These are phyloP conservation scores for Ctenochaetus hawaiiensis DNA, from an alignment of 2,797 vertebrate species.

Conservation along the genomic window DNA sequence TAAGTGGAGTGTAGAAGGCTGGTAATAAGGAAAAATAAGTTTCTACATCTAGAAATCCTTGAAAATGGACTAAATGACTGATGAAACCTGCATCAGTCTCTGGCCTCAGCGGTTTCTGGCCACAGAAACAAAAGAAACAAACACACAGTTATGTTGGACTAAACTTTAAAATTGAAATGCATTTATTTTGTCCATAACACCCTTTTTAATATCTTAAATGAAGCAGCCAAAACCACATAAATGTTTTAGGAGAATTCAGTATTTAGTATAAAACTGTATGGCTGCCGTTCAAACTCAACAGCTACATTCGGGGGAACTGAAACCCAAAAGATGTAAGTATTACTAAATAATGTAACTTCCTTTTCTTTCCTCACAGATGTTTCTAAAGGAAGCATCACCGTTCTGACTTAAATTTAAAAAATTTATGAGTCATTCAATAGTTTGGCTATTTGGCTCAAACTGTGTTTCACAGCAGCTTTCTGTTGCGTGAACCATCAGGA, in stretches of 20 bases:
- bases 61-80: neutral
- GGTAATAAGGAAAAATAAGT: neutral
- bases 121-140: neutral
- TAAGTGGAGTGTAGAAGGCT: neutral
- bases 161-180: neutral
- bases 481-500: no score
- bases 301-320: constrained; percentile 14
- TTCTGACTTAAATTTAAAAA: neutral
- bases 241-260: neutral
- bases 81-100: neutral
- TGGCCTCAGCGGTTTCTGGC: neutral
- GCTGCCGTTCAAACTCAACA: neutral
- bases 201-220: neutral
- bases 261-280: neutral
- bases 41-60: neutral
- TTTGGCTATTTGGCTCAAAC: no score
- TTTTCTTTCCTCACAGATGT: neutral
- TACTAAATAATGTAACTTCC: constrained; percentile 27
- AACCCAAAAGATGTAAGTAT: constrained; percentile 11
- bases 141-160: neutral
- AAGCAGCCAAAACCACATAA: neutral
- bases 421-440: constrained; percentile 1
- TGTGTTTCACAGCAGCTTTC: neutral
- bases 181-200: neutral
- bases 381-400: neutral